These are phyloP conservation scores for Drosophila mojavensis DNA, from an alignment of 1,140 invertebrate genomes.

Conservation along the genomic window DNA sequence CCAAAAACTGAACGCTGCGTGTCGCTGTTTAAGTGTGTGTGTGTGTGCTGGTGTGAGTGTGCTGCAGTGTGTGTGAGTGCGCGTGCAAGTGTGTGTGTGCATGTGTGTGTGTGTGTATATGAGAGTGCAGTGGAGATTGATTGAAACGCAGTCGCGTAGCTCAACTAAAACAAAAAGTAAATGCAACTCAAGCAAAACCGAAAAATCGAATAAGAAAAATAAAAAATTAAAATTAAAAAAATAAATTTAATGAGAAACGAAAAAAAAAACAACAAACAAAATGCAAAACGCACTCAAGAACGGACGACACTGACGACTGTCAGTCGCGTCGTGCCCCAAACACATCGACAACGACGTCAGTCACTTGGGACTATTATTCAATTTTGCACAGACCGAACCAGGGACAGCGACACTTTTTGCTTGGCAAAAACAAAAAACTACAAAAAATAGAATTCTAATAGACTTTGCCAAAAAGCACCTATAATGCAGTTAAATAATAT, in stretches of 20 bases:
- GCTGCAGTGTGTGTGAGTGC: not conserved
- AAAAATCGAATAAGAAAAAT: slow-evolving; percentile 29
- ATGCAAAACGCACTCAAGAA: slow-evolving; percentile 37
- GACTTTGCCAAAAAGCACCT: slow-evolving; percentile 54
- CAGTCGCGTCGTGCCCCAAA: slow-evolving; percentile 7
- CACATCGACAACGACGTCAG: slow-evolving; percentile 67
- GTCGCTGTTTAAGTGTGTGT: slow-evolving; percentile 24
- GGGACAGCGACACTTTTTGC: slow-evolving; percentile 42
- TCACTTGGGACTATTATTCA: slow-evolving; percentile 73
- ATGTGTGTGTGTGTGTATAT: slow-evolving; percentile 10
- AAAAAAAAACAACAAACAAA: slow-evolving; percentile 65
- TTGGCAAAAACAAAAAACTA: slow-evolving; percentile 38
- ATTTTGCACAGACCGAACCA: slow-evolving; percentile 53
- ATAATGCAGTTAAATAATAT: slow-evolving; percentile 71
- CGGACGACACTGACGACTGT: slow-evolving; percentile 35
- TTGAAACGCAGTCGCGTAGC: slow-evolving; percentile 64
- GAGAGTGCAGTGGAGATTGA: slow-evolving; percentile 66
- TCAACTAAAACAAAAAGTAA: slow-evolving; percentile 55
- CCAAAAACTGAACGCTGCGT: slow-evolving; percentile 78
- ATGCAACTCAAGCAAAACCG: slow-evolving; percentile 40
- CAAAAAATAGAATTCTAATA: slow-evolving; percentile 38
- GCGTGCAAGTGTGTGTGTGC: slow-evolving; percentile 1
- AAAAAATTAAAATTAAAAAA: slow-evolving; percentile 9
- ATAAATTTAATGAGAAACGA: not conserved
- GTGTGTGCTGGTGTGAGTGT: slow-evolving; percentile 1